Evolutionary conservation across 2,113 vertebrate species (phyloP).

Genomic region (Oryzias curvinotus): DNA sequence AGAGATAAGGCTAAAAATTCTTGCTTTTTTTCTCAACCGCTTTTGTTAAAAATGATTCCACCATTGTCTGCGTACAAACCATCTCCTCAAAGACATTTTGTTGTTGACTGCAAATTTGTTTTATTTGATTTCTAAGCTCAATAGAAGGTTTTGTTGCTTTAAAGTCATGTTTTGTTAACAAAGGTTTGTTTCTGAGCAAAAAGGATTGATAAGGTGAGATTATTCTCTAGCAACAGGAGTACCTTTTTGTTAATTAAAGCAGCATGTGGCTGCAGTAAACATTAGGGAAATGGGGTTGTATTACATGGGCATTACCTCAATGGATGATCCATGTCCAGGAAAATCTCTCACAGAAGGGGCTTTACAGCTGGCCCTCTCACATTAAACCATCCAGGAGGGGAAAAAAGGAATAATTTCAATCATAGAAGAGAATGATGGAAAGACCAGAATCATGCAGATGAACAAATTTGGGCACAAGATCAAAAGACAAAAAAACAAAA

Average conservation of each 20-base stretch:
- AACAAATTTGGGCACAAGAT: too few species aligned
- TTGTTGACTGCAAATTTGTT: constrained; percentile 46
- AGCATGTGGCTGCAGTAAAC: constrained; percentile 53
- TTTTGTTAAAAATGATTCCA: constrained; percentile 48
- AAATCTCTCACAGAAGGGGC: constrained; percentile 35
- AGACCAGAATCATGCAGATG: too few species aligned
- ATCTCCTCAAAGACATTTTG: constrained; percentile 46
- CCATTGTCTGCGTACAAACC: constrained; percentile 32
- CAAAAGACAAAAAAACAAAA: too few species aligned
- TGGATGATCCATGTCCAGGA: constrained; percentile 19
- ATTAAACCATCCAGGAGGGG: background rate
- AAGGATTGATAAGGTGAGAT: constrained; percentile 64
- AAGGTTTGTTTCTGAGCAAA: constrained; percentile 33
- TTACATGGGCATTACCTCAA: constrained; percentile 51
- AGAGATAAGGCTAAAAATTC: constrained; percentile 52
- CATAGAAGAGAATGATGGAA: background rate
- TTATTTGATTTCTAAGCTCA: constrained; percentile 34
- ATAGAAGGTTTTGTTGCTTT: constrained; percentile 46
- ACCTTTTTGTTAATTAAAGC: constrained; percentile 66
- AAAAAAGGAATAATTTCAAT: too few species aligned
- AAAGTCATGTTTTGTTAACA: constrained; percentile 37
- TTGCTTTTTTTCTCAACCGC: constrained; percentile 20
- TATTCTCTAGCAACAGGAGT: constrained; percentile 43
- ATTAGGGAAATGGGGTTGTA: constrained; percentile 58
- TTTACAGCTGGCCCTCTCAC: constrained; percentile 19